Evolutionary conservation across 2,888 invertebrate species (phyloP).

Genomic region (Clanis bilineata): DNA sequence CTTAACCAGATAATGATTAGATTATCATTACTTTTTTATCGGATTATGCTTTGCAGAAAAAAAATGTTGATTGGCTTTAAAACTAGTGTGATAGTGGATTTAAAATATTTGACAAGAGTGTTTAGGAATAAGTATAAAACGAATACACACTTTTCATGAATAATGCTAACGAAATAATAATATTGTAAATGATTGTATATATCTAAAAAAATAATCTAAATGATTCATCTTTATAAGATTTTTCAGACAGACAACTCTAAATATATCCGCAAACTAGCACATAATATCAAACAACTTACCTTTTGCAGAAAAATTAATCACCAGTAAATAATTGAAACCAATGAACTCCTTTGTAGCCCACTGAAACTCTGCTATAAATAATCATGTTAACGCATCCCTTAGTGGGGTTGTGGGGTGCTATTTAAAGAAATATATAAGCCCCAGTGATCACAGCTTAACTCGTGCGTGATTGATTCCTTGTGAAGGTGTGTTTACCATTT

Average conservation of each 20-base stretch:
- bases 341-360: neutral
- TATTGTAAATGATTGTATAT: too few relatives aligned
- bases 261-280: too few relatives aligned
- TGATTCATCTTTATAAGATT: too few relatives aligned
- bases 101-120: too few relatives aligned
- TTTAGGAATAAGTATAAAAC: too few relatives aligned
- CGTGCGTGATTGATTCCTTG: neutral
- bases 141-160: too few relatives aligned
- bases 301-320: neutral
- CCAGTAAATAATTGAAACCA: neutral
- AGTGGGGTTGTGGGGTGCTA: neutral
- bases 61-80: neutral
- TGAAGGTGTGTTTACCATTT: neutral
- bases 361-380: neutral
- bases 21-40: neutral
- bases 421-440: slow-evolving; percentile 7
- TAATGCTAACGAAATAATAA: too few relatives aligned
- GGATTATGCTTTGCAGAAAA: neutral
- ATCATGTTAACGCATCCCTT: neutral
- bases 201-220: too few relatives aligned
- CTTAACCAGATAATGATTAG: neutral
- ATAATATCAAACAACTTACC: neutral
- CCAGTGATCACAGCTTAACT: neutral
- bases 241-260: too few relatives aligned
- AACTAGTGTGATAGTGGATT: neutral